Conservation (phyloP, 2,797 vertebrate genomes). For the Chelidonichthys spinosus region DNA sequence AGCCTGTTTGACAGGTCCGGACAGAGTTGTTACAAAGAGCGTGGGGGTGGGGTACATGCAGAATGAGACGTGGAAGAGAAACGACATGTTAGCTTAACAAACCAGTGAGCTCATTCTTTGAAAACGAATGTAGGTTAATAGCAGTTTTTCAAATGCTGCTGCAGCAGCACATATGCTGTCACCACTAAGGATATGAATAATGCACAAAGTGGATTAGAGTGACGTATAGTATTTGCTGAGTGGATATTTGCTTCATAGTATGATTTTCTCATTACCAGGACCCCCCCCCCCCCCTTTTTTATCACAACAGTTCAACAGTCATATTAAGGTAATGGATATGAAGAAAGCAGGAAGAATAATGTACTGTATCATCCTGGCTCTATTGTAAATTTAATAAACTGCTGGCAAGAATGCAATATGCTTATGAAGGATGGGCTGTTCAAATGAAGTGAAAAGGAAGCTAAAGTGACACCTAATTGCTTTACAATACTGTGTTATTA, state of each 20-base stretch:
- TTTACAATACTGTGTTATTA: conserved; percentile 14
- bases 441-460: conserved; percentile 16
- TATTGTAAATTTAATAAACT: conserved; percentile 38
- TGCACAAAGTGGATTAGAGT: conserved; percentile 39
- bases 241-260: conserved; percentile 34
- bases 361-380: conserved; percentile 31
- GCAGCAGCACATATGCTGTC: conserved; percentile 19
- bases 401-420: conserved; percentile 18
- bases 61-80: conserved; percentile 28
- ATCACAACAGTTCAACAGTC: conserved; percentile 46
- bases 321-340: conserved; percentile 43
- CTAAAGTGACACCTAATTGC: conserved; percentile 8
- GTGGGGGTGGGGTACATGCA: not conserved
- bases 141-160: conserved; percentile 31
- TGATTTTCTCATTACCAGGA: conserved; percentile 52
- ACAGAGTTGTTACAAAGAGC: conserved; percentile 33
- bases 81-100: conserved; percentile 30
- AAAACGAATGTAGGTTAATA: conserved; percentile 35
- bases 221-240: conserved; percentile 23
- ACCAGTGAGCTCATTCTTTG: conserved; percentile 20
- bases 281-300: conserved; percentile 14
- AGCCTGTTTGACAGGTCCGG: conserved; percentile 45
- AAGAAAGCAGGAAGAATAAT: conserved; percentile 40
- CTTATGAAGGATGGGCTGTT: conserved; percentile 6
- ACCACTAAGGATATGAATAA: conserved; percentile 37